Base-by-base conservation (phyloP, 1,140 invertebrate genomes). In the Marisa cornuarietis region DNA sequence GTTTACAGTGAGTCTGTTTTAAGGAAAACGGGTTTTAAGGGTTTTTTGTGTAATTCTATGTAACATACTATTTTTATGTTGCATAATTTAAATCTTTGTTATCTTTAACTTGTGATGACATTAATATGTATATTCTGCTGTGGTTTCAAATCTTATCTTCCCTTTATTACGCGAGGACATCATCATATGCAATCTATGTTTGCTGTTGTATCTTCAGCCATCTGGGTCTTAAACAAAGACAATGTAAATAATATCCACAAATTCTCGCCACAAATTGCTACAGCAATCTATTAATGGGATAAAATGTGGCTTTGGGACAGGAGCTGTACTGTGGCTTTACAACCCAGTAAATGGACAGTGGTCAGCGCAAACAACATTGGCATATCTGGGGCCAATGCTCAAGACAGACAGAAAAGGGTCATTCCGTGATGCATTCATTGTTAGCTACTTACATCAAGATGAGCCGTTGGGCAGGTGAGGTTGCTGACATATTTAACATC, bases 361-460 rank as follows among this genome's bases (percentile, higher is more conserved):
- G 82, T 71, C 68, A 24, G 69, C 78, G 62, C 80, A 83, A 74
- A 78, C 73, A 20, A 83, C 82, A 18, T 63, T 83, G 16, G 79
- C 78, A 9, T 79, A 69, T 54, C 66, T 71, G 22, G 76, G 82
- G 8, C 62, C 54, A n/a, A 22, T 42, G 52, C 58, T 83, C 8
- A 42, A 52, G 14, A 22, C 69, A 8, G 79, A 42, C 49, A 84
- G 78, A 72, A 80, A 82, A 52, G 83, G 83, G 18, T 72, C 71
- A 14, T 78, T 71, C 54, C 78, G 83, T 2, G 79, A 84, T 72
- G 81, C 71, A 4, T 83, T 79, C 66, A 31, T 81, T 49, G 74
- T 82, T 51, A 54, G 76, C 20, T 82, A 78, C 26, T 52, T 83
- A 61, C 81, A 83, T 71, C 81, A 84, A 71, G 83, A 82, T 24